Conservation (phyloP, 1,140 invertebrate species). For the Acromyrmex heyeri region DNA sequence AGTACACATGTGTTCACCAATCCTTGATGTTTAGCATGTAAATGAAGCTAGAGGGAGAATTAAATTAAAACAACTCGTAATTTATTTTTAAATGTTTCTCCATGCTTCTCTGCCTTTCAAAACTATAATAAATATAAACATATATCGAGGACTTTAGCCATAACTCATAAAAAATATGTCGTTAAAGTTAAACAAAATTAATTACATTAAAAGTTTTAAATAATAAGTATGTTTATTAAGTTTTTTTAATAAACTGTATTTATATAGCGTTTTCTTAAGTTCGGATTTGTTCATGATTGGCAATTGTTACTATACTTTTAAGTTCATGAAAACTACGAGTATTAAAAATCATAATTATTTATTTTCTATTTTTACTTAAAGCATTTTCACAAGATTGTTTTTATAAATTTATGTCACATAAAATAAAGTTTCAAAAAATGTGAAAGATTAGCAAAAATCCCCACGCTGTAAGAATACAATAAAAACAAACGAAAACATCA, state of each 20-base stretch:
- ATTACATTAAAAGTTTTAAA: conserved; percentile 19
- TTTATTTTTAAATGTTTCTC: conserved; percentile 65
- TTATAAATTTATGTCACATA: neutral
- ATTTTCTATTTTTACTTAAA: neutral
- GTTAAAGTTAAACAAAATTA: conserved; percentile 32
- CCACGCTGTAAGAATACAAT: neutral
- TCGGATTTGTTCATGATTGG: neutral
- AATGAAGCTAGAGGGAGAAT: neutral
- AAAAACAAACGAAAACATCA: neutral
- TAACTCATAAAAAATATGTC: neutral
- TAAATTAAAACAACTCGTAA: neutral
- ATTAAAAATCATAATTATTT: neutral
- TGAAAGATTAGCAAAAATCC: neutral
- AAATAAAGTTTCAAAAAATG: neutral
- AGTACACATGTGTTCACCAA: conserved; percentile 68
- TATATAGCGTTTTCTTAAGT: neutral
- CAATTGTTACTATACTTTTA: neutral
- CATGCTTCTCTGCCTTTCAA: neutral
- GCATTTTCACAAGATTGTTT: neutral
- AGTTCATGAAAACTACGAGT: neutral
- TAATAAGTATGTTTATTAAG: neutral
- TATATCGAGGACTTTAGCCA: neutral
- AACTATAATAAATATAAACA: conserved; percentile 26
- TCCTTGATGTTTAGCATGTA: conserved; percentile 56
- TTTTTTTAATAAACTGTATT: neutral